phyloP scores from a whole-genome alignment of 2,888 invertebrate species.

The Kryphioiulus occultus region DNA sequence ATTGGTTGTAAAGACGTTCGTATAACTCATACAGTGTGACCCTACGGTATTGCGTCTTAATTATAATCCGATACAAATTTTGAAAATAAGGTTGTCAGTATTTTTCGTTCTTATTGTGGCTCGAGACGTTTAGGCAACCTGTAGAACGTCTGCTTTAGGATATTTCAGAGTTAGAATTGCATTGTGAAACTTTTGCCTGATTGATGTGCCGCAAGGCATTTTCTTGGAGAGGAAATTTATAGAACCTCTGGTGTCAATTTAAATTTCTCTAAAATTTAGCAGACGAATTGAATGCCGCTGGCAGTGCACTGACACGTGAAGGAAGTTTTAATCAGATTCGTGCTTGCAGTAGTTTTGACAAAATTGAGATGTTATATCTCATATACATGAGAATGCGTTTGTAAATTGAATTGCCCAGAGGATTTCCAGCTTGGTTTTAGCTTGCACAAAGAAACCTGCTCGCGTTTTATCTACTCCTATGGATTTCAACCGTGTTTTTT shows the following conservation, averaged over 20 bases:
- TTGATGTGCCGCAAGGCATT: no score
- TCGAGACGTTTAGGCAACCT: no score
- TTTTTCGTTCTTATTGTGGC: no score
- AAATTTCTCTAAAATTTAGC: background rate
- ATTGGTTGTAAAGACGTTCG: no score
- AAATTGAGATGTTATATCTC: slow-evolving; percentile 21
- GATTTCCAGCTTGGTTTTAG: background rate
- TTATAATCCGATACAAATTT: no score
- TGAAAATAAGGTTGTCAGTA: no score
- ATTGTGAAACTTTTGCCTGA: no score
- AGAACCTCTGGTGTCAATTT: background rate
- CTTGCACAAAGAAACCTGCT: slow-evolving; percentile 3
- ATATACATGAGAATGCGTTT: slow-evolving; percentile 4
- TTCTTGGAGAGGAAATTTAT: no score
- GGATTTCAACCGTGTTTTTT: background rate
- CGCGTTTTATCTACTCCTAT: background rate
- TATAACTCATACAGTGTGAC: no score
- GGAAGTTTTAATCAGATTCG: background rate
- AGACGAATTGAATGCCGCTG: background rate
- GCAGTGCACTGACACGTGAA: background rate
- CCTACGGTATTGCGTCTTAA: no score
- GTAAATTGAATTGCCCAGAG: slow-evolving; percentile 20
- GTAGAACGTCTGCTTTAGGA: no score
- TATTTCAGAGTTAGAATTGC: no score
- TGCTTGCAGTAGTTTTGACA: background rate